Evolutionary conservation across 2,113 vertebrate species (phyloP).

Genomic region (Cinclus mexicanus): DNA sequence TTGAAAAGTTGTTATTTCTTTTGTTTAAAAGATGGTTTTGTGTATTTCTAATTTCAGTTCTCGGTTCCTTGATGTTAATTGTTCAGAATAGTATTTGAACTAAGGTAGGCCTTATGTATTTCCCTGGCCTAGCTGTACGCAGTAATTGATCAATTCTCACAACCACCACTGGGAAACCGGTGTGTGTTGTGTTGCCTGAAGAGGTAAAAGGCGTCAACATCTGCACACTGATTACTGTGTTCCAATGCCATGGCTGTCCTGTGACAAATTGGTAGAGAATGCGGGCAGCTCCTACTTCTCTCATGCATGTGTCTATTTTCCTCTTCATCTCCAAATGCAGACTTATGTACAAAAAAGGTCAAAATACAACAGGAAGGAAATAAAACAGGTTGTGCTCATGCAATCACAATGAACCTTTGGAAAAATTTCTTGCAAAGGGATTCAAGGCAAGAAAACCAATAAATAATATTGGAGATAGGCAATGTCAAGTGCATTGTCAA

Average conservation of each 20-base stretch:
- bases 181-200: neutral
- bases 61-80: neutral
- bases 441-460: neutral
- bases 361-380: neutral
- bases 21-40: neutral
- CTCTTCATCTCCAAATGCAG: neutral
- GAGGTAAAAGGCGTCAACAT: neutral
- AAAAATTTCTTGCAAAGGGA: neutral
- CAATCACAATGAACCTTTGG: neutral
- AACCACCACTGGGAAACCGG: accelerated
- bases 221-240: neutral
- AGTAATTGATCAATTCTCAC: neutral
- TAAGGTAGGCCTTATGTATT: no score
- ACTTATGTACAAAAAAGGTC: neutral
- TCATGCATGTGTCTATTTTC: neutral
- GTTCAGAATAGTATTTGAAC: neutral
- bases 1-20: neutral
- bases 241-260: neutral
- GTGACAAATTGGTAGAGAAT: neutral
- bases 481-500: neutral
- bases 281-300: neutral
- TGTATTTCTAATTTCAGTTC: neutral
- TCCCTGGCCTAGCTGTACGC: neutral
- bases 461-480: neutral
- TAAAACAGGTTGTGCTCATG: neutral